Conservation (phyloP, 2,888 invertebrate species). For the Andrena minutula region DNA sequence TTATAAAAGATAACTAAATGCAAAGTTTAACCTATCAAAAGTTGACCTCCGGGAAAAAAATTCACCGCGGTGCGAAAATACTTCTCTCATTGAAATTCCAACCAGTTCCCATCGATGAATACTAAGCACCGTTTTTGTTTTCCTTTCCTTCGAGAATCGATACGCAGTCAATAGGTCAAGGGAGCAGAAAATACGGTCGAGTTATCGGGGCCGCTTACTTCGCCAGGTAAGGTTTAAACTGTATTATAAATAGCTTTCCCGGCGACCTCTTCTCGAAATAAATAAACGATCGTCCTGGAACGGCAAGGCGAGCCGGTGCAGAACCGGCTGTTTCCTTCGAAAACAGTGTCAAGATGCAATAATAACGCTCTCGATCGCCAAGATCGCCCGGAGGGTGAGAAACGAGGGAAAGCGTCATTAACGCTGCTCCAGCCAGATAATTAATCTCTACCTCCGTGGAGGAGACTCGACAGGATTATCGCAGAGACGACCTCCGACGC, state of each 20-base stretch:
- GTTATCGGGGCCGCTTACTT: background rate
- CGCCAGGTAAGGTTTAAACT: slow-evolving; percentile 21
- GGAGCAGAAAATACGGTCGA: slow-evolving; percentile 1
- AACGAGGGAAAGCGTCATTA: slow-evolving; percentile 38
- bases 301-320: slow-evolving; percentile 48
- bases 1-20: too few species aligned
- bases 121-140: background rate
- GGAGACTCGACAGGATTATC: slow-evolving; percentile 4
- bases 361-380: slow-evolving; percentile 18
- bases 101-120: background rate
- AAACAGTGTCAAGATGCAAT: slow-evolving; percentile 46
- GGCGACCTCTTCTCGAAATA: slow-evolving; percentile 22
- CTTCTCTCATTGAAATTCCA: background rate
- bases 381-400: background rate
- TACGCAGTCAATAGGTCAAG: slow-evolving; percentile 23
- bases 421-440: slow-evolving; percentile 31
- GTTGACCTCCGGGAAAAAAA: background rate
- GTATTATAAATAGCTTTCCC: slow-evolving; percentile 37
- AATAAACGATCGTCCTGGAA: slow-evolving; percentile 25
- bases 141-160: background rate
- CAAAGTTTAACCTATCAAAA: too few species aligned
- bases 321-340: slow-evolving; percentile 34
- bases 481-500: background rate
- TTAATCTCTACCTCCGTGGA: slow-evolving; percentile 42
- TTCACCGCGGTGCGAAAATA: background rate